Conservation (phyloP, 1,140 invertebrate species). For the Rhizoglyphus robini region DNA sequence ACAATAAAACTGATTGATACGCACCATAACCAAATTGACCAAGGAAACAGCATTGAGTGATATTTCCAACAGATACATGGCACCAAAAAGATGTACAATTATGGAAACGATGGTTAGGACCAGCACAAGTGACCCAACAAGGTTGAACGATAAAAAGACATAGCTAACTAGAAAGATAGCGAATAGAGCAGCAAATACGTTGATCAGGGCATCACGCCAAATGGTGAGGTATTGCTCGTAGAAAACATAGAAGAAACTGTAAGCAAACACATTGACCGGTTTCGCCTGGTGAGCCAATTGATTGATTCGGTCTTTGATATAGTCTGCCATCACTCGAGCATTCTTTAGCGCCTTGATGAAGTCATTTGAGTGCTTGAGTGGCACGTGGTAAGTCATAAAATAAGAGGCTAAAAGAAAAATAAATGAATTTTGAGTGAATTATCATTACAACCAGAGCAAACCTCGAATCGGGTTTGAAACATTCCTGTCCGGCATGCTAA, state of each 20-base stretch:
- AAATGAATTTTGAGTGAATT: conserved; percentile 2
- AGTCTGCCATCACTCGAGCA: conserved; percentile 54
- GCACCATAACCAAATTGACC: conserved; percentile 92
- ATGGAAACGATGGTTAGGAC: conserved; percentile 62
- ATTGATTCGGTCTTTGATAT: conserved; percentile 53
- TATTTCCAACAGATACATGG: conserved; percentile 84
- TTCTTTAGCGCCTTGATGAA: conserved; percentile 62
- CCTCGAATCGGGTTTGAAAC: neutral
- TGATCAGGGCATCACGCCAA: conserved; percentile 58
- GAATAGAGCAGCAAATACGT: conserved; percentile 55
- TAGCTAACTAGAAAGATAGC: conserved; percentile 66
- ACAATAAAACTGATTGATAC: conserved; percentile 26
- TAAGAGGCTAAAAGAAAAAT: conserved; percentile 46
- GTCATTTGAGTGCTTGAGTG: conserved; percentile 59
- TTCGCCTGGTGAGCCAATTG: conserved; percentile 33
- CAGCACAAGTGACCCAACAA: conserved; percentile 60
- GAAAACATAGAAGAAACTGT: conserved; percentile 83
- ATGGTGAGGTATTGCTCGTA: conserved; percentile 89
- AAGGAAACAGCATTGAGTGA: conserved; percentile 80
- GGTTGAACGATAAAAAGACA: conserved; percentile 65
- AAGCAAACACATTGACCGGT: conserved; percentile 61
- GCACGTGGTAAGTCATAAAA: conserved; percentile 78
- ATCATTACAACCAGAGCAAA: neutral
- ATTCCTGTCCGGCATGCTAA: neutral
- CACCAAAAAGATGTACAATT: conserved; percentile 59